These are phyloP conservation scores for Ptychoptera contaminata DNA, from an alignment of 2,888 invertebrate species.

Conservation along the genomic window DNA sequence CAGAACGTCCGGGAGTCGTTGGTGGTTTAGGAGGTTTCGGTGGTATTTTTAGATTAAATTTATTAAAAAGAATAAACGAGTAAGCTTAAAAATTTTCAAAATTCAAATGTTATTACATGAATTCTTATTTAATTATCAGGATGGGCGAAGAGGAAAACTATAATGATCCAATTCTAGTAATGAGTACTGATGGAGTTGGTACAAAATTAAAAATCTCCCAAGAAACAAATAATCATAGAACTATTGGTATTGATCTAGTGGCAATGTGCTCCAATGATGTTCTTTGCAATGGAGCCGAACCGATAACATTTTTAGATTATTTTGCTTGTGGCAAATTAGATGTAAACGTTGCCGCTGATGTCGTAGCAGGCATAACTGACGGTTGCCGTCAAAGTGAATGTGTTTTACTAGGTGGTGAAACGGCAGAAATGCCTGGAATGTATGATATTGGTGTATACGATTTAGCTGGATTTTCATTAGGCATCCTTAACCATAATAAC, in stretches of 20 bases:
- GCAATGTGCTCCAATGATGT: conserved; percentile 99
- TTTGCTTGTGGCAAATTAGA: conserved; percentile 73
- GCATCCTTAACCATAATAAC: conserved; percentile 64
- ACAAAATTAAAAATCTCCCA: conserved; percentile 91
- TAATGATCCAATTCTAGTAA: conserved; percentile 72
- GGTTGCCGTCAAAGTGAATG: conserved; percentile 75
- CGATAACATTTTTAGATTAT: conserved; percentile 92
- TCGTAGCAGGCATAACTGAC: conserved; percentile 66
- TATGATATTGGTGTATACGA: conserved; percentile 80
- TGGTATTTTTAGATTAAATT: conserved; percentile 74
- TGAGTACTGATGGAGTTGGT: conserved; percentile 97
- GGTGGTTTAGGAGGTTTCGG: conserved; percentile 87
- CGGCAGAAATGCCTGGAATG: conserved; percentile 91
- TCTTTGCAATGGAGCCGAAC: conserved; percentile 87
- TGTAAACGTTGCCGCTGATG: conserved; percentile 45
- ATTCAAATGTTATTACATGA: no score
- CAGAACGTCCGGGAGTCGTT: conserved; percentile 60
- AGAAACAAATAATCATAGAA: conserved; percentile 52
- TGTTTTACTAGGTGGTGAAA: conserved; percentile 86
- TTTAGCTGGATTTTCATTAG: conserved; percentile 90
- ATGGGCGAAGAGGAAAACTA: conserved; percentile 14
- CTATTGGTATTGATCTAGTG: conserved; percentile 87
- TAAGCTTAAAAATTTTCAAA: background rate
- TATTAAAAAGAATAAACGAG: conserved; percentile 36
- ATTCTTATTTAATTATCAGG: background rate